Evolutionary conservation across 2,888 invertebrate species (phyloP), one percentile per base, ranked within the genome.

Genomic region (Congeria kusceri): DNA sequence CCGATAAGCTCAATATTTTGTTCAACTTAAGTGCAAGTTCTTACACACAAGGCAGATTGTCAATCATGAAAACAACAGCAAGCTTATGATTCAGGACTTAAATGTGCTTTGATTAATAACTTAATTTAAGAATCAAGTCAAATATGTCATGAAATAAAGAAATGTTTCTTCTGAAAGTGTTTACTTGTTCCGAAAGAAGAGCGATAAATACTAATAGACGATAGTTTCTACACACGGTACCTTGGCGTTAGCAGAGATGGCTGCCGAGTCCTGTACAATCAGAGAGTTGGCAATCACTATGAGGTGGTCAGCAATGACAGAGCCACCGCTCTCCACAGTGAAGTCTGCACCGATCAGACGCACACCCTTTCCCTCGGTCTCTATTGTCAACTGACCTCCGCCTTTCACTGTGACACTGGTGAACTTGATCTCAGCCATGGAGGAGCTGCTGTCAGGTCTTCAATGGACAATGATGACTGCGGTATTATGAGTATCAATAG

Each of bases 251-350:
- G 89, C 83, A 15, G 73, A 69, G 29, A 90, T 81, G 28, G 63
- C 25, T 15, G 83, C 87, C 13, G 84, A 86, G 56, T 87, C 87
- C 46, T 89, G 76, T 2, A 89, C 61, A 15, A 74, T 80, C 9
- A 88, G 80, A n/a, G 84, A 75, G 5, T 59, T 59, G 3, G 87
- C 85, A 1, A 59, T 39, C 15, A 90, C 53, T 0, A 73, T 67
- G 1, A 87, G 71, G 27, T 75, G 80, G 76, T 90, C 88, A 18
- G 80, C 83, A 20, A 77, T 74, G n/a, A 90, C 53, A 1, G 59
- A 20, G 7, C 85, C 89, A 13, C 90, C 88, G 73, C 88, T 90
- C 72, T 90, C 84, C 9, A 90, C 80, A 23, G 80, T 80, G 28
- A 89, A 73, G n/a, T 46, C 62, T 5, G 69, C 65, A 7, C 89